A percentile compares a stretch with the other conserved stretches of the same genome.
phyloP scores from a whole-genome alignment of 2,888 invertebrate genomes.

The Meteorus colon region DNA sequence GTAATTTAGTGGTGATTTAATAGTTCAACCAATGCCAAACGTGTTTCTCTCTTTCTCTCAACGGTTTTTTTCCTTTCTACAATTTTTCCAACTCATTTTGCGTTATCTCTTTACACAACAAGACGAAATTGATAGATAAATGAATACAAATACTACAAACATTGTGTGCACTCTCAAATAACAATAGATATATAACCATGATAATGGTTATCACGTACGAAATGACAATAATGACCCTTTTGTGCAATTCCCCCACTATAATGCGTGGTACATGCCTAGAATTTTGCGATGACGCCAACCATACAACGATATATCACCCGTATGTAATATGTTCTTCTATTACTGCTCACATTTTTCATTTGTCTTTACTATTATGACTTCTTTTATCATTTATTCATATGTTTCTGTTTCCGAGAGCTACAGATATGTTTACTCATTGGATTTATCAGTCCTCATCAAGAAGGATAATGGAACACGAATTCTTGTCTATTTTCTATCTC shows the following conservation, averaged over 20 bases:
- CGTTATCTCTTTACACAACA: neutral
- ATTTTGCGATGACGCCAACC: slow-evolving; percentile 37
- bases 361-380: neutral
- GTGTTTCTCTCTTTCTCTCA: slow-evolving; percentile 5
- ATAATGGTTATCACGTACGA: slow-evolving; percentile 55
- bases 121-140: neutral
- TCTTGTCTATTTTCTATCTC: too few species aligned
- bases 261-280: slow-evolving; percentile 52
- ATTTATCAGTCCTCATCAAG: too few species aligned
- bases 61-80: slow-evolving; percentile 10
- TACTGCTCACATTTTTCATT: neutral
- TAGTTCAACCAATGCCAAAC: slow-evolving; percentile 42
- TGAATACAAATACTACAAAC: neutral
- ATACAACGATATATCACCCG: neutral
- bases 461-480: too few species aligned
- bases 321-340: slow-evolving; percentile 5
- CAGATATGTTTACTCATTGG: too few species aligned
- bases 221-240: slow-evolving; percentile 55
- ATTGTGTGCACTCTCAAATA: neutral
- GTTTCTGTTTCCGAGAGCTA: too few species aligned
- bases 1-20: slow-evolving; percentile 58
- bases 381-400: neutral
- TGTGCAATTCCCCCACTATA: slow-evolving; percentile 36
- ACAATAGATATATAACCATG: neutral
- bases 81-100: neutral